Evolutionary conservation across 2,888 invertebrate species (phyloP).

Genomic region (Liopterus haemorrhoidalis): DNA sequence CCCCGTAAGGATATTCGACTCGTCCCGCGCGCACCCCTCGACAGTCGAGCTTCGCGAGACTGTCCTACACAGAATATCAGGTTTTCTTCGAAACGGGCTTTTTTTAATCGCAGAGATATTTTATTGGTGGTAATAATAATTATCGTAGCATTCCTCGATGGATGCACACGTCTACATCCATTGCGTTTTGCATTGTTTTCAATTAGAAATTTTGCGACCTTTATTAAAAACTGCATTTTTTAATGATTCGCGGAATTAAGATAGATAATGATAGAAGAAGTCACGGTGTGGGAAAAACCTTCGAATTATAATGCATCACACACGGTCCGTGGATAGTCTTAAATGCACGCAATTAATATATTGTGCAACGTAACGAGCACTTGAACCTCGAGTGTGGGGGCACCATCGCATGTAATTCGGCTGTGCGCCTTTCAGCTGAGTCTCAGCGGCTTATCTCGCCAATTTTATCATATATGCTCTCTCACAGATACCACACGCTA

Average conservation of each 20-base stretch:
- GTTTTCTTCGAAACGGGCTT: no score
- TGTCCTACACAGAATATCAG: no score
- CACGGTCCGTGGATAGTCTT: not conserved
- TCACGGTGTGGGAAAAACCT: conserved; percentile 23
- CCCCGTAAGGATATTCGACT: no score
- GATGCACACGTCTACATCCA: conserved; percentile 2
- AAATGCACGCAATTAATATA: conserved; percentile 28
- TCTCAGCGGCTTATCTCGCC: no score
- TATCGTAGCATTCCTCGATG: conserved; percentile 17
- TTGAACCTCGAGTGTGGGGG: not conserved
- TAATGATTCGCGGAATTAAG: conserved; percentile 4
- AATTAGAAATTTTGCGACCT: conserved; percentile 13
- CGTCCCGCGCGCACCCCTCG: no score
- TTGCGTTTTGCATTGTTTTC: conserved; percentile 14
- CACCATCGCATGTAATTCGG: not conserved
- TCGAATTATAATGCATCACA: conserved; percentile 21
- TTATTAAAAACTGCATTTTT: conserved; percentile 15
- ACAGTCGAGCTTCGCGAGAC: no score
- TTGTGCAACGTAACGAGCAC: conserved; percentile 26
- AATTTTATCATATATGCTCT: no score
- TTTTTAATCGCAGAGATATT: no score
- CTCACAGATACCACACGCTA: no score
- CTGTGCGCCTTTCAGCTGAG: no score
- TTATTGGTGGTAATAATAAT: conserved; percentile 21
- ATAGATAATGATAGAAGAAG: conserved; percentile 2